Evolutionary conservation across 2,113 vertebrate species (phyloP).

Genomic region (Arvicanthis niloticus): DNA sequence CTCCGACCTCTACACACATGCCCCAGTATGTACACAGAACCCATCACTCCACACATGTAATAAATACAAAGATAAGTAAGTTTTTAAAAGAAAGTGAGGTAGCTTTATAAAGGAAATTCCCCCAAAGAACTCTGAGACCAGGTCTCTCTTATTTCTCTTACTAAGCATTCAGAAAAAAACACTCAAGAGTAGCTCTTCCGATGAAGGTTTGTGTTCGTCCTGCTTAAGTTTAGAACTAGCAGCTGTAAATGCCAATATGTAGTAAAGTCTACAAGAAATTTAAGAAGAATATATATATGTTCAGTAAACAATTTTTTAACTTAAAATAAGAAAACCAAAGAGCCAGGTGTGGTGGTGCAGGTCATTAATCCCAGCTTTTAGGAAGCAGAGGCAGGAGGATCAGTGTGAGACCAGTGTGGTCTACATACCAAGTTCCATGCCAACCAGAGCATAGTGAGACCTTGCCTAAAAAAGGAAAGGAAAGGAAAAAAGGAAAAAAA

Average conservation of each 20-base stretch:
- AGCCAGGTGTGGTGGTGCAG: background rate
- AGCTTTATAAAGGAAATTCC: background rate
- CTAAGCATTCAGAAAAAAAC: slow-evolving; percentile 14
- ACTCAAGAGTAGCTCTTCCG: background rate
- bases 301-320: slow-evolving; percentile 24
- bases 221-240: slow-evolving; percentile 47
- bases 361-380: background rate
- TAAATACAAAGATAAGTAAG: background rate
- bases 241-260: background rate
- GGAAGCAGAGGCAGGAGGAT: too few species aligned
- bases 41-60: background rate
- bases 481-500: background rate
- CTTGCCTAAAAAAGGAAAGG: background rate
- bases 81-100: background rate
- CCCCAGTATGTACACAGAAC: background rate
- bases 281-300: background rate
- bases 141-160: background rate
- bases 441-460: background rate
- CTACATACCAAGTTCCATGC: background rate
- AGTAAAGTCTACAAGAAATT: slow-evolving; percentile 44
- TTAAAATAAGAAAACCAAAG: background rate
- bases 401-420: too few species aligned
- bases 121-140: slow-evolving; percentile 9
- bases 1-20: background rate
- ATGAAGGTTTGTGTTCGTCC: background rate